Base-by-base conservation (phyloP, 2,797 vertebrate genomes). In the Periophthalmus magnuspinnatus region DNA sequence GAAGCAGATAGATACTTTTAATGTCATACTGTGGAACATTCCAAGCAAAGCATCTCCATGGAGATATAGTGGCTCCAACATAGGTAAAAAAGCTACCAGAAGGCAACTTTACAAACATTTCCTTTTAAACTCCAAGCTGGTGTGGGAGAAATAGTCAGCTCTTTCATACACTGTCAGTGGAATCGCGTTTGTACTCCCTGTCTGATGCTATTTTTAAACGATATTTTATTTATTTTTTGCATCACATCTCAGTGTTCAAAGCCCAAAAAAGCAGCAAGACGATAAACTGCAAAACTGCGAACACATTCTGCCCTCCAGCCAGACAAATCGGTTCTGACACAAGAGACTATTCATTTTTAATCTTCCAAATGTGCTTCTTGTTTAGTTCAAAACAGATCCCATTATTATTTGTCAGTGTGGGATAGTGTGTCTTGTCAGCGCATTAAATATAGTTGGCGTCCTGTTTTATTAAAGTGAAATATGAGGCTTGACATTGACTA, bases 261-360 rank as follows among this genome's bases (percentile, higher is more conserved):
- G 0, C 3, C 67, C 38, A 68, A 16, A 1, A 36, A 2, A 17
- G 34, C 2, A 1, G 10, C 28, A 19, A 67, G 65, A 60, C 9
- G 21, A 24, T 8, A 2, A 54, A 67, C 14, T 58, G 24, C 52
- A 32, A 21, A 16, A 33, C 28, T 38, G 34, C 52, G 32, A 1
- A 62, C 56, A 34, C 47, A 19, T 52, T 45, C 45, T 38, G 59
- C 1, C 58, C 58, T 57, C 8, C 60, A 54, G 21, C 24, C 47
- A 65, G 66, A 70, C 54, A 65, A 1, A 62, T 55, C 5, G 22
- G n/a, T 36, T 6, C 33, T 28, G 28, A 54, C 28, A 48, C 38
- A 19, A 73, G 17, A 70, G 55, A 76, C 28, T 9, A 52, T 66
- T 45, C 59, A 65, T 60, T 69, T 72, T 74, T 50, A 70, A 67